These are phyloP conservation scores for Diplazon laetatorius DNA, from an alignment of 2,888 invertebrate genomes.

Conservation along the genomic window DNA sequence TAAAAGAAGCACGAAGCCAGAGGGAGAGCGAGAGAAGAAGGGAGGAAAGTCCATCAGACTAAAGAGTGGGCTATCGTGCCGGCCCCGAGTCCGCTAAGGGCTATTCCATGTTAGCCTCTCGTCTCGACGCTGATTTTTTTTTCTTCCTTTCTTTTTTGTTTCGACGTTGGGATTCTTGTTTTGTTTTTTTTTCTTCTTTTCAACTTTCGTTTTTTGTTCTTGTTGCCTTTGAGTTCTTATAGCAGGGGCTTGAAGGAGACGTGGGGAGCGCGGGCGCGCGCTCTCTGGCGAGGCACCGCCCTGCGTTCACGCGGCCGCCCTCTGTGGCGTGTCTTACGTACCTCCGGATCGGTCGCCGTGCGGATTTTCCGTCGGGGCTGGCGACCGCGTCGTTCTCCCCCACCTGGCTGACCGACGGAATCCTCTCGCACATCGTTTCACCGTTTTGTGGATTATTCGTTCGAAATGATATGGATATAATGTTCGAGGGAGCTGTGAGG, in stretches of 20 bases:
- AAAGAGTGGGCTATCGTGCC: conserved; percentile 81
- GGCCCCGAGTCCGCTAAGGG: conserved; percentile 78
- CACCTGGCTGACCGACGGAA: too few species aligned
- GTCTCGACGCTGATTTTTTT: conserved; percentile 76
- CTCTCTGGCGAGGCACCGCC: conserved; percentile 80
- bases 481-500: too few species aligned
- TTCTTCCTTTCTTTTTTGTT: conserved; percentile 57
- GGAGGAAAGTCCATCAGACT: conserved; percentile 80
- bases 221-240: conserved; percentile 64
- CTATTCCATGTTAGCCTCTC: conserved; percentile 82
- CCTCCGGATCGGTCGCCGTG: not conserved
- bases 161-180: conserved; percentile 40
- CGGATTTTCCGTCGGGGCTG: conserved; percentile 18
- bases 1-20: conserved; percentile 56
- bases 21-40: conserved; percentile 68
- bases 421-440: not conserved
- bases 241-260: conserved; percentile 21
- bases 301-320: conserved; percentile 69
- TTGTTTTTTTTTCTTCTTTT: conserved; percentile 64
- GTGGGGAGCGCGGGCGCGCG: conserved; percentile 75
- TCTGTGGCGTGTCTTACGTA: conserved; percentile 32
- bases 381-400: conserved; percentile 1
- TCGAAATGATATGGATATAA: not conserved
- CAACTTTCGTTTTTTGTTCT: conserved; percentile 70
- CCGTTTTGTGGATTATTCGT: not conserved